Percentiles rank a stretch among this genome's conserved stretches.
phyloP scores from a whole-genome alignment of 2,888 invertebrate species.

The Phyto melanocephala region DNA sequence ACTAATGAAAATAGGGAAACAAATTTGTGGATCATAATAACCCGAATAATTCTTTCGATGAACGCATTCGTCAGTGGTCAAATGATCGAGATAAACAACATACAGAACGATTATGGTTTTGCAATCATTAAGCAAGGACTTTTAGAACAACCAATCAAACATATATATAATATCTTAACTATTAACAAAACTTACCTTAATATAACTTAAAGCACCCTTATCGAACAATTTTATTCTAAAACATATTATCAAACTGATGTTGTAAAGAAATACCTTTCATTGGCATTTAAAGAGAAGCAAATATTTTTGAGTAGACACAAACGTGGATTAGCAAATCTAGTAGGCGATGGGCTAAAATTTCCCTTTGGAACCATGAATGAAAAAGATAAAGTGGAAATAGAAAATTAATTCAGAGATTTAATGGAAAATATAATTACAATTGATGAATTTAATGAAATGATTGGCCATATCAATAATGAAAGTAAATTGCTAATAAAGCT shows the following conservation, averaged over 20 bases:
- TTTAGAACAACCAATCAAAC: not conserved
- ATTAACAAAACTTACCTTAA: constrained; percentile 16
- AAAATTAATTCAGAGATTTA: not conserved
- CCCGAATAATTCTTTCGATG: not conserved
- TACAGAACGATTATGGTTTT: not conserved
- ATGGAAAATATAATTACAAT: not conserved
- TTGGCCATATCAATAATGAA: constrained; percentile 10
- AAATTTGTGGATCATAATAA: too few relatives aligned
- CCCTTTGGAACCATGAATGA: too few relatives aligned
- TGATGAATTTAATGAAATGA: constrained; percentile 14
- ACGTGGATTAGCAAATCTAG: not conserved
- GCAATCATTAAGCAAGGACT: constrained; percentile 1
- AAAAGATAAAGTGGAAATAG: constrained; percentile 5
- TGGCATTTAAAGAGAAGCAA: too few relatives aligned
- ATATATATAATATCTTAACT: constrained; percentile 2
- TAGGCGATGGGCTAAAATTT: not conserved
- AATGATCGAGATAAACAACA: constrained; percentile 5
- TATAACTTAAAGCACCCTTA: constrained; percentile 6
- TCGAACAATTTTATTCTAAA: not conserved
- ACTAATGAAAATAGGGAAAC: too few relatives aligned
- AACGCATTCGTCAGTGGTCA: not conserved
- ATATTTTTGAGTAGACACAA: too few relatives aligned
- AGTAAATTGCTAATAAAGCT: constrained; percentile 1
- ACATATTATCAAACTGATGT: not conserved
- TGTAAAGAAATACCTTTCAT: not conserved